These are phyloP conservation scores for Hemistola chrysoprasaria DNA, from an alignment of 2,888 invertebrate genomes.

Conservation along the genomic window DNA sequence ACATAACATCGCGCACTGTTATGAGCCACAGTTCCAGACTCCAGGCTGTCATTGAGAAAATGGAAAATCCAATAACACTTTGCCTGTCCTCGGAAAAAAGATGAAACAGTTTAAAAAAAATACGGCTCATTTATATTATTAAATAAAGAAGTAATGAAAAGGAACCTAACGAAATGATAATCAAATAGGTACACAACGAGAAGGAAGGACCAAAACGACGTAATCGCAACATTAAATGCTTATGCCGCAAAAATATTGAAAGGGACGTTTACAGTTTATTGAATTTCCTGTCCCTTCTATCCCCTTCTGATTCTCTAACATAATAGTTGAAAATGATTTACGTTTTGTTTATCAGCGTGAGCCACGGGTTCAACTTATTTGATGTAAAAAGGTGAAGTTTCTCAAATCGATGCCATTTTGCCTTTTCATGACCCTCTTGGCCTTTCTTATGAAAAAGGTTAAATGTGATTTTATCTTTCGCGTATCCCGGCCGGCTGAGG, in stretches of 20 bases:
- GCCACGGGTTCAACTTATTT: constrained; percentile 12
- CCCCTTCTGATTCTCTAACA: constrained; percentile 16
- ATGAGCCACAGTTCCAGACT: no score
- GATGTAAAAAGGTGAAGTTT: constrained; percentile 17
- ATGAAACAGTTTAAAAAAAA: no score
- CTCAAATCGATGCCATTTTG: constrained; percentile 26
- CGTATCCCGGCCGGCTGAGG: constrained; percentile 14
- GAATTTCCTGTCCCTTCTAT: constrained; percentile 22
- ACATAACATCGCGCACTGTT: no score
- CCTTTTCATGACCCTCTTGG: constrained; percentile 21
- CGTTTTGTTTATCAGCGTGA: constrained; percentile 25
- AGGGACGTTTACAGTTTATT: constrained; percentile 18
- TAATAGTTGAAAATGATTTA: constrained; percentile 27
- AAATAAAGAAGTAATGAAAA: constrained; percentile 2
- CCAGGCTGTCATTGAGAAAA: no score
- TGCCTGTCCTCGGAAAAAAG: no score
- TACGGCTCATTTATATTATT: no score
- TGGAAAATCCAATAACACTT: no score
- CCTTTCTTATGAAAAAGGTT: constrained; percentile 27
- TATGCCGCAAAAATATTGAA: constrained; percentile 21
- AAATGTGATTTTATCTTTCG: constrained; percentile 26
- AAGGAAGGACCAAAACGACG: constrained; percentile 9
- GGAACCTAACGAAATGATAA: background rate
- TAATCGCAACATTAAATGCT: constrained; percentile 26
- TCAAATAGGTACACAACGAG: constrained; percentile 5